These are phyloP conservation scores for Copidosoma floridanum DNA, from an alignment of 1,140 invertebrate genomes.

Conservation along the genomic window DNA sequence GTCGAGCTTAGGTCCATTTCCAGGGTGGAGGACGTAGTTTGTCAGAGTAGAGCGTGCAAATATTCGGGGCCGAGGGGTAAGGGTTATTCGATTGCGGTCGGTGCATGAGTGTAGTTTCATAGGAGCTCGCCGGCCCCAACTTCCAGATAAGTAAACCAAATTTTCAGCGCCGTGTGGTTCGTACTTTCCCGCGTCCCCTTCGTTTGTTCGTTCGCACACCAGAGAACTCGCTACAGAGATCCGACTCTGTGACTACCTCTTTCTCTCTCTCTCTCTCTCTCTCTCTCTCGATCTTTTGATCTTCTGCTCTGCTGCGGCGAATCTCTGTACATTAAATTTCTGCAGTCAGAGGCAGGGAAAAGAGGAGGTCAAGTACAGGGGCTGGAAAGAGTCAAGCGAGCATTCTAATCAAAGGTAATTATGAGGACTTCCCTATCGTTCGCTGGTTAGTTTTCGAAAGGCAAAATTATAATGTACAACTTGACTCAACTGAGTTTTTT, in stretches of 20 bases:
- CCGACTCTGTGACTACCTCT: not conserved
- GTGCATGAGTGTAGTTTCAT: conserved; percentile 27
- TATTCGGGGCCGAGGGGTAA: conserved; percentile 39
- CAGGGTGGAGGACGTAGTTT: conserved; percentile 23
- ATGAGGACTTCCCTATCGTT: not conserved
- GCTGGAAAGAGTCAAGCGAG: not conserved
- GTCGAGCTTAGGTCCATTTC: not conserved
- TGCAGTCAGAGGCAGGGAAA: not conserved
- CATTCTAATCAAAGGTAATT: conserved; percentile 9
- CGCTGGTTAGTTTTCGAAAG: too few species aligned
- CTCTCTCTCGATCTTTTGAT: not conserved
- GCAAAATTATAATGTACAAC: too few species aligned
- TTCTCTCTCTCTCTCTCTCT: not conserved
- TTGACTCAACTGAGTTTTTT: too few species aligned
- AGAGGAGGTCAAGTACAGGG: not conserved
- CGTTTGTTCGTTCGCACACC: conserved; percentile 13
- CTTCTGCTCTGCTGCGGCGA: not conserved
- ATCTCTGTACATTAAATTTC: conserved; percentile 24
- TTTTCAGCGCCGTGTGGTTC: conserved; percentile 32
- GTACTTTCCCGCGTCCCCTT: not conserved
- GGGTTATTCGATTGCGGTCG: conserved; percentile 49
- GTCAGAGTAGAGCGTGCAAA: conserved; percentile 43
- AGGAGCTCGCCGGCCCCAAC: conserved; percentile 29
- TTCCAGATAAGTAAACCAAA: conserved; percentile 51
- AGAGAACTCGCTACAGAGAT: too few species aligned